Evolutionary conservation across 30 jellyfish, hydroid and myxozoan genomes (phyloP).

Genomic region (Chrysaora quinquecirrha): DNA sequence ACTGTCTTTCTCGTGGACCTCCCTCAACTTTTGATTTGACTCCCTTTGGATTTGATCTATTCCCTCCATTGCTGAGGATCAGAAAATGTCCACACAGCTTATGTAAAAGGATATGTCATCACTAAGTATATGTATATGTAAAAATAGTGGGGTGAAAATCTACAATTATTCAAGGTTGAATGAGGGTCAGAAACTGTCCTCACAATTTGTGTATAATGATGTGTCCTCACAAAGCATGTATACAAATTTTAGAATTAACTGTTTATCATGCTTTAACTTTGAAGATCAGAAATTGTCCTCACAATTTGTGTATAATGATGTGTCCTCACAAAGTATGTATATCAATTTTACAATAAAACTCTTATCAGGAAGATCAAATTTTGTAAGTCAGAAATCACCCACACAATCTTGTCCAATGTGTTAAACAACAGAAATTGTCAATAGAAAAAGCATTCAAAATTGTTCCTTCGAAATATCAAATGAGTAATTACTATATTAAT

Average conservation of each 20-base stretch:
- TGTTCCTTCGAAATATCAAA: not conserved
- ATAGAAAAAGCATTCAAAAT: not conserved
- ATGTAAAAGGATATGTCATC: not conserved
- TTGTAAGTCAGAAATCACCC: not conserved
- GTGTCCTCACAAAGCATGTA: not conserved
- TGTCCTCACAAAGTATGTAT: slow-evolving; percentile 6
- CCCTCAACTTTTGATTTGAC: too few relatives aligned
- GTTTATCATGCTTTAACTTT: not conserved
- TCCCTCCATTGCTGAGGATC: too few relatives aligned
- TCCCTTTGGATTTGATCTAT: too few relatives aligned
- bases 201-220: not conserved
- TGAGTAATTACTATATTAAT: not conserved
- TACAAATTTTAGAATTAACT: not conserved
- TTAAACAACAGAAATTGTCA: not conserved
- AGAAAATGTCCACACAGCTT: not conserved
- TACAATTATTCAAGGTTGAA: not conserved
- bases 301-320: not conserved
- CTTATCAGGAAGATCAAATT: not conserved
- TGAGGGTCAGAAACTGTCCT: not conserved
- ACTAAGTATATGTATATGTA: not conserved
- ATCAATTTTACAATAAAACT: not conserved
- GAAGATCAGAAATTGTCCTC: not conserved
- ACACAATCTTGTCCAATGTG: not conserved
- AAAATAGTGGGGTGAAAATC: too few relatives aligned
- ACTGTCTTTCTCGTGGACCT: too few relatives aligned